Percentiles rank a stretch among this genome's conserved stretches.
phyloP scores from a whole-genome alignment of 1,140 invertebrate species.

The Tenebrio molitor region DNA sequence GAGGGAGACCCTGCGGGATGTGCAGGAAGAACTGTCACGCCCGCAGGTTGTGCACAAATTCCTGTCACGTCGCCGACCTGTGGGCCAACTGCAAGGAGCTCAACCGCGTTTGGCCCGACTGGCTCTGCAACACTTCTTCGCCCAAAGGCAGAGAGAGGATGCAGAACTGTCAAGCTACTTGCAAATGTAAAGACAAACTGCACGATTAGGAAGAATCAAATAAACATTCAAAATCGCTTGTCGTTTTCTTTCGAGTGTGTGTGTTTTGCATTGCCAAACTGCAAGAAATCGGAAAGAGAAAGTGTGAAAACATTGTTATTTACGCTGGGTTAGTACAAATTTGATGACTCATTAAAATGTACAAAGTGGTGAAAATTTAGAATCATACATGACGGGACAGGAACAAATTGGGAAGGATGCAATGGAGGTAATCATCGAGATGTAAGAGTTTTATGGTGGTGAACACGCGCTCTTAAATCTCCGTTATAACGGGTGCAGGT shows the following conservation, averaged over 20 bases:
- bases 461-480: constrained; percentile 6
- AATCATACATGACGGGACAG: no score
- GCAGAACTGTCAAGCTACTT: constrained; percentile 79
- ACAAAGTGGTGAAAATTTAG: not conserved
- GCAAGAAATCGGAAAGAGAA: constrained; percentile 29
- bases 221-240: no score
- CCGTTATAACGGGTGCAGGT: constrained; percentile 31
- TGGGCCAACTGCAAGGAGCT: constrained; percentile 82
- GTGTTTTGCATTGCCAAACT: not conserved
- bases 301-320: constrained; percentile 42
- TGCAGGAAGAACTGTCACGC: constrained; percentile 76
- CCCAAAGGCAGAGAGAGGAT: constrained; percentile 70
- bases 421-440: not conserved
- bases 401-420: not conserved
- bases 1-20: constrained; percentile 74
- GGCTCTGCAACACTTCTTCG: constrained; percentile 75
- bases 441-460: constrained; percentile 9
- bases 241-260: not conserved
- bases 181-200: constrained; percentile 72
- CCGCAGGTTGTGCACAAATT: constrained; percentile 80
- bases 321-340: constrained; percentile 23
- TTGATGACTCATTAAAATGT: constrained; percentile 27
- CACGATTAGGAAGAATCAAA: constrained; percentile 54
- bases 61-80: constrained; percentile 77
- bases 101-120: constrained; percentile 70